These are phyloP conservation scores for Pristionchus exspectatus DNA, from an alignment of 2,888 invertebrate species.

Conservation along the genomic window DNA sequence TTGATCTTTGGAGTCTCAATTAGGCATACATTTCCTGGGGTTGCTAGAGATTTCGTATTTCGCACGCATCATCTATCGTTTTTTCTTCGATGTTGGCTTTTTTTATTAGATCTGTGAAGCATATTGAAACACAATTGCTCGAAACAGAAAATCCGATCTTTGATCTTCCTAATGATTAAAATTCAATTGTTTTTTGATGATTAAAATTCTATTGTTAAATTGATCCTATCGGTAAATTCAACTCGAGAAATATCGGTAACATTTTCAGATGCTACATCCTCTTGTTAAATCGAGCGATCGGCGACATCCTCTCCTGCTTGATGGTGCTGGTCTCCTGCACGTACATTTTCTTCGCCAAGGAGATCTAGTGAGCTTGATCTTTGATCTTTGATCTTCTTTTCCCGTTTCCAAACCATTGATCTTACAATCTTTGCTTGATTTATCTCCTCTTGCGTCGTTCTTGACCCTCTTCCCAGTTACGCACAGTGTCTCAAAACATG, in stretches of 20 bases:
- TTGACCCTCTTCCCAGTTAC: not conserved
- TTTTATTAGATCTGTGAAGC: too few relatives aligned
- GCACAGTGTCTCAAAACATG: not conserved
- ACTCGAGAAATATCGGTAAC: too few relatives aligned
- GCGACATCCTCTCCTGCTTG: constrained; percentile 73
- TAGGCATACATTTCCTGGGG: too few relatives aligned
- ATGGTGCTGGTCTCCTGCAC: constrained; percentile 64
- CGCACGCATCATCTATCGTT: too few relatives aligned
- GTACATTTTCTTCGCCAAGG: constrained; percentile 69
- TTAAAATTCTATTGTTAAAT: too few relatives aligned
- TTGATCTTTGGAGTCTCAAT: not conserved
- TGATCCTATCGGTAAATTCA: too few relatives aligned
- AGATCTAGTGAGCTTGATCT: constrained; percentile 70
- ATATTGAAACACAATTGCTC: too few relatives aligned
- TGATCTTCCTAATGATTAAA: constrained; percentile 66
- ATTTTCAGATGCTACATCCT: constrained; percentile 76
- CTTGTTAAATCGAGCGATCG: constrained; percentile 75
- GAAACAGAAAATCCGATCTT: too few relatives aligned
- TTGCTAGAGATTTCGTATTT: too few relatives aligned
- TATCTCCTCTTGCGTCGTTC: not conserved
- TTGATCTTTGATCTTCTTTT: constrained; percentile 12
- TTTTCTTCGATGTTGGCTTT: too few relatives aligned
- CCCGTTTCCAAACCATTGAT: not conserved
- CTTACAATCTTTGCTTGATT: too few relatives aligned
- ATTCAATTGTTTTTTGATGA: too few relatives aligned